Conservation (phyloP, 2,888 invertebrate species). For the Heliconius hortense region DNA sequence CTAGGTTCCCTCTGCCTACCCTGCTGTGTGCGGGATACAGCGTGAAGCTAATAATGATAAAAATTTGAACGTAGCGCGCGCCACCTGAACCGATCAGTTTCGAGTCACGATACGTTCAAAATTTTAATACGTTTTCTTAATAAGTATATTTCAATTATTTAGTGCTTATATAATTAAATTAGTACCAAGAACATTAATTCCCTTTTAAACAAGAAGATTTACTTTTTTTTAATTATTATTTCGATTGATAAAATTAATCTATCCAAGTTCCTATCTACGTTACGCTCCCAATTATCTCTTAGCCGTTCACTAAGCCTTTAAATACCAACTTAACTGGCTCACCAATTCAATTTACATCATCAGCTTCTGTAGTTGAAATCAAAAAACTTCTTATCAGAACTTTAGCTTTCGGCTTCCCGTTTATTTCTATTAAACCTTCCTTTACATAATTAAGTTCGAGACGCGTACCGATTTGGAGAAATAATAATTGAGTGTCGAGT, state of each 20-base stretch:
- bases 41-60: too few relatives aligned
- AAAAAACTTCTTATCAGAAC: conserved; percentile 33
- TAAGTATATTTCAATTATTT: too few relatives aligned
- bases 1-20: too few relatives aligned
- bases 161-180: too few relatives aligned
- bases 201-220: too few relatives aligned
- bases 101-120: too few relatives aligned
- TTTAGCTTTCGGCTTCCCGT: conserved; percentile 30
- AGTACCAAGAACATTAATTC: too few relatives aligned
- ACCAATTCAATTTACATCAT: conserved; percentile 29
- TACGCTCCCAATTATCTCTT: conserved; percentile 27
- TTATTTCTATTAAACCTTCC: conserved; percentile 39
- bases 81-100: too few relatives aligned
- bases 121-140: too few relatives aligned
- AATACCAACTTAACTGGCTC: conserved; percentile 23
- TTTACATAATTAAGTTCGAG: conserved; percentile 42
- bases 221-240: too few relatives aligned
- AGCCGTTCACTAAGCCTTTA: conserved; percentile 15
- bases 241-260: not conserved
- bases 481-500: conserved; percentile 44
- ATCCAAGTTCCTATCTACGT: conserved; percentile 4
- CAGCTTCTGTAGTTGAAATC: conserved; percentile 33
- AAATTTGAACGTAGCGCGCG: too few relatives aligned
- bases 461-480: conserved; percentile 42
- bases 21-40: too few relatives aligned